Conservation (phyloP, 2,113 vertebrate species). For the Cercocebus atys region DNA sequence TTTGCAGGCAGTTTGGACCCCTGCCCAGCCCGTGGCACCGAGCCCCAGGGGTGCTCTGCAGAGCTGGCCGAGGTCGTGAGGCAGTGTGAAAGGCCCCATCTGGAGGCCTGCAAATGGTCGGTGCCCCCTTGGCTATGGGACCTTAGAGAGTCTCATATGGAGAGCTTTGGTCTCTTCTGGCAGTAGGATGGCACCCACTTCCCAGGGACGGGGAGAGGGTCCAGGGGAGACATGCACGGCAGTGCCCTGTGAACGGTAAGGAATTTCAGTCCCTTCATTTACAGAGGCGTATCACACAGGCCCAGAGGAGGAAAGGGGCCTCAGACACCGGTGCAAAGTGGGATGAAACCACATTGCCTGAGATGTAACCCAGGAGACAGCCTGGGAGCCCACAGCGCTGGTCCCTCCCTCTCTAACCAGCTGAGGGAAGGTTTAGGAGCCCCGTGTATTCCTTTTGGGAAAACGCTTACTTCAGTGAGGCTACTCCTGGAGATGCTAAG, state of each 20-base stretch:
- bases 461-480: neutral
- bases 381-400: fast-evolving
- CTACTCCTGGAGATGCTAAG: neutral
- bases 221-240: fast-evolving
- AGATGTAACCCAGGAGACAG: neutral
- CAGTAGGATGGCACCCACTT: neutral
- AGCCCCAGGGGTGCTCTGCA: neutral
- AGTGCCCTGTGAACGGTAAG: neutral
- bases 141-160: neutral
- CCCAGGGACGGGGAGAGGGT: neutral
- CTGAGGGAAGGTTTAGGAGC: neutral
- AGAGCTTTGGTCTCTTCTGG: neutral
- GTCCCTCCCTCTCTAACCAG: neutral
- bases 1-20: fast-evolving
- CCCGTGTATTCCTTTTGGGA: neutral
- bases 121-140: fast-evolving
- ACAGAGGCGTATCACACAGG: neutral
- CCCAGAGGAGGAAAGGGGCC: neutral
- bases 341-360: neutral
- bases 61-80: fast-evolving
- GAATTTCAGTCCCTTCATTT: neutral
- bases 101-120: neutral
- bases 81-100: neutral
- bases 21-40: fast-evolving
- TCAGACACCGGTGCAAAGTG: neutral